These are phyloP conservation scores for Neoascia interrupta DNA, from an alignment of 2,888 invertebrate genomes.

Conservation along the genomic window DNA sequence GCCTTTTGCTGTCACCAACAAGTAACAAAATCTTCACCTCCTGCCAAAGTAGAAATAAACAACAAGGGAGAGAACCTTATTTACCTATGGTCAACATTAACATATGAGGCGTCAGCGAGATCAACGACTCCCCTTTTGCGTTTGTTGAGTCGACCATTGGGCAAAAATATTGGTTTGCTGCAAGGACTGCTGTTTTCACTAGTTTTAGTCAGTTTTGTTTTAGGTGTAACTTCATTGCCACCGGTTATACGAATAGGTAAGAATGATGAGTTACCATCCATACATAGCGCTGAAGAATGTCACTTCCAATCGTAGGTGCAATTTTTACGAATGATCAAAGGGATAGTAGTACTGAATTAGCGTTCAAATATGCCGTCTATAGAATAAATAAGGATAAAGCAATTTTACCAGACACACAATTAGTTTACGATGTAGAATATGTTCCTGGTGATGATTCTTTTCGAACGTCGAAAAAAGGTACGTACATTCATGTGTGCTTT, in stretches of 20 bases:
- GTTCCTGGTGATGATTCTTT: constrained; percentile 94
- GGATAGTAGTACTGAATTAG: constrained; percentile 91
- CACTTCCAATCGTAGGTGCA: constrained; percentile 86
- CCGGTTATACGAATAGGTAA: constrained; percentile 85
- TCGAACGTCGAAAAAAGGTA: constrained; percentile 94
- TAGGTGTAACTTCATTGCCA: constrained; percentile 81
- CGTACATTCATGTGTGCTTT: too few species aligned
- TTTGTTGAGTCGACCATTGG: neutral
- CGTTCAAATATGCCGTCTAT: constrained; percentile 97
- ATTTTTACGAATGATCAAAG: constrained; percentile 95
- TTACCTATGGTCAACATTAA: neutral
- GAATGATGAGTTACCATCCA: constrained; percentile 69
- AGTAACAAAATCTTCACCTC: constrained; percentile 7
- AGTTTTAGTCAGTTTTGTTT: constrained; percentile 68
- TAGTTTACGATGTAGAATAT: constrained; percentile 96
- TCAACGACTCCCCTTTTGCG: neutral
- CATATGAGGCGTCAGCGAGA: neutral
- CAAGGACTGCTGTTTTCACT: constrained; percentile 41
- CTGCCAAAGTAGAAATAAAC: constrained; percentile 4
- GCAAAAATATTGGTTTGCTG: constrained; percentile 13
- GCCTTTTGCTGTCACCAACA: constrained; percentile 37
- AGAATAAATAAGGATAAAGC: constrained; percentile 93
- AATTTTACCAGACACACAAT: constrained; percentile 90
- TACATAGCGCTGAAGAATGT: too few species aligned
- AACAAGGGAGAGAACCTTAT: constrained; percentile 11